phyloP scores from a whole-genome alignment of 2,888 invertebrate genomes.

The Polyommatus icarus region DNA sequence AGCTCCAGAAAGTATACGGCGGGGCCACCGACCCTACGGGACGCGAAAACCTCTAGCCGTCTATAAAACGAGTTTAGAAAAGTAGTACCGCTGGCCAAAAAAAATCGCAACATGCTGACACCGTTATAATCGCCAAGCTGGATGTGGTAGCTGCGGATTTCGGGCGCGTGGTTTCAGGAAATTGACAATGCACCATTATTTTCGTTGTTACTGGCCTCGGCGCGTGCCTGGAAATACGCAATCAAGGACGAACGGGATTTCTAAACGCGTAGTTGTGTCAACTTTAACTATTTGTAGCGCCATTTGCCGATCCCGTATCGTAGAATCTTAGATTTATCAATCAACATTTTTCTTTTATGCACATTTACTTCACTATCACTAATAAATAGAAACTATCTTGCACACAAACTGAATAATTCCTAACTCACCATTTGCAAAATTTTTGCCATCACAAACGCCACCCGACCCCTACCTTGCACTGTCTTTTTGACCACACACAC shows the following conservation, averaged over 20 bases:
- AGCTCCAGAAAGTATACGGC: slow-evolving; percentile 73
- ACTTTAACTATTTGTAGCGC: slow-evolving; percentile 80
- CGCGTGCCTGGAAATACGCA: slow-evolving; percentile 68
- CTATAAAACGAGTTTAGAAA: slow-evolving; percentile 81
- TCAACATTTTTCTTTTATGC: slow-evolving; percentile 67
- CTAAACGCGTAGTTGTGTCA: slow-evolving; percentile 80
- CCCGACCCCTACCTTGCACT: slow-evolving; percentile 89
- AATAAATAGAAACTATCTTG: slow-evolving; percentile 57
- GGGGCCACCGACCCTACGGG: slow-evolving; percentile 80
- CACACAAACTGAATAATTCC: slow-evolving; percentile 71
- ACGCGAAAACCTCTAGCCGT: slow-evolving; percentile 80
- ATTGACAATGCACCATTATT: slow-evolving; percentile 72
- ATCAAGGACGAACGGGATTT: slow-evolving; percentile 68
- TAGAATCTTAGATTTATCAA: slow-evolving; percentile 70
- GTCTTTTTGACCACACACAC: slow-evolving; percentile 83
- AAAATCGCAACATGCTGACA: slow-evolving; percentile 82
- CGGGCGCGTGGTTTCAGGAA: slow-evolving; percentile 67
- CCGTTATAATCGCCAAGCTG: slow-evolving; percentile 81
- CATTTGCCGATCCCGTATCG: slow-evolving; percentile 78
- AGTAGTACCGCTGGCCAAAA: slow-evolving; percentile 81
- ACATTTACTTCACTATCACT: slow-evolving; percentile 69
- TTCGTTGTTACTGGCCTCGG: slow-evolving; percentile 69
- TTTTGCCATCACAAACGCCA: slow-evolving; percentile 90
- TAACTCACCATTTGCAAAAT: slow-evolving; percentile 88
- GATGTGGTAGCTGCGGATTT: slow-evolving; percentile 78